A percentile compares a stretch with the other conserved stretches of the same genome.
Evolutionary conservation across 2,797 vertebrate species (phyloP).

Genomic region (Perodicticus potto): DNA sequence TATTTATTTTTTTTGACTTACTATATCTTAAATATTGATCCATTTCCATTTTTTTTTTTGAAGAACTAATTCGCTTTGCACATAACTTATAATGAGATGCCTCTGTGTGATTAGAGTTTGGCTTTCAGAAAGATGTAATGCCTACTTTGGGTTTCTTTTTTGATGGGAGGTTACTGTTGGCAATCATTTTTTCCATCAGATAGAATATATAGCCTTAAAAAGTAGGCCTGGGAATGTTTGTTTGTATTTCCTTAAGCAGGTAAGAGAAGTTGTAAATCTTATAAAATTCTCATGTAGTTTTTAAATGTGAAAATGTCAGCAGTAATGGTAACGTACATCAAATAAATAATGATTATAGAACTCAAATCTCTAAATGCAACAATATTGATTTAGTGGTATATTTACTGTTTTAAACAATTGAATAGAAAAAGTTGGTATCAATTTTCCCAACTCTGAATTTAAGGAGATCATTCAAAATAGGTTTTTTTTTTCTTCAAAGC

Average conservation of each 20-base stretch:
- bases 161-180: not conserved
- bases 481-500: constrained; percentile 1
- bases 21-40: constrained; percentile 30
- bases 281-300: constrained; percentile 34
- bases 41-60: constrained; percentile 25
- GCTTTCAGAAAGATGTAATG: constrained; percentile 57
- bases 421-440: not conserved
- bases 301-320: constrained; percentile 57
- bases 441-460: not conserved
- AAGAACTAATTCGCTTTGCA: constrained; percentile 65
- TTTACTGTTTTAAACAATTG: constrained; percentile 53
- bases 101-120: constrained; percentile 48
- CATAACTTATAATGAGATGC: constrained; percentile 52
- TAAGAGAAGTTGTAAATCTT: constrained; percentile 52
- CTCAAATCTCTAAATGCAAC: constrained; percentile 49
- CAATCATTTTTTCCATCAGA: constrained; percentile 29
- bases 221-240: not conserved
- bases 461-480: not conserved
- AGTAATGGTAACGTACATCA: constrained; percentile 40
- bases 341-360: constrained; percentile 55
- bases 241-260: constrained; percentile 55
- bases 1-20: not conserved
- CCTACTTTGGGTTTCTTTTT: constrained; percentile 24
- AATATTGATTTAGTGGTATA: constrained; percentile 20
- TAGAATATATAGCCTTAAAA: constrained; percentile 10